Percentiles rank a stretch among this genome's conserved stretches.
Conservation (phyloP, 2,113 vertebrate species). For the Catagonus wagneri region DNA sequence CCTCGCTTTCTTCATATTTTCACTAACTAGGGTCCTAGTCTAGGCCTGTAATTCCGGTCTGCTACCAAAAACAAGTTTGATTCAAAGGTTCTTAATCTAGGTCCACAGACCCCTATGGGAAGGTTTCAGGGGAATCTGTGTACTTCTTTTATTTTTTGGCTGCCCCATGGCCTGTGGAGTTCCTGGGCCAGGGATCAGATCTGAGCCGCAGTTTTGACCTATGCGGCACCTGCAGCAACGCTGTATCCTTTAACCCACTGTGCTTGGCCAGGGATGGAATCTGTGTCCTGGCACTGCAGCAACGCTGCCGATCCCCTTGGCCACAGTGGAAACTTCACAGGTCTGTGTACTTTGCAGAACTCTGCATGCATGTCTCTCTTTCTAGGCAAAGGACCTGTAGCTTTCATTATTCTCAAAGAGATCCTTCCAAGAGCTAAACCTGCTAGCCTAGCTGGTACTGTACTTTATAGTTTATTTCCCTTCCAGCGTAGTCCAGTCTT, state of each 20-base stretch:
- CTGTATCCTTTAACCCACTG: no score
- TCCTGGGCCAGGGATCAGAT: no score
- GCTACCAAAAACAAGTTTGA: background rate
- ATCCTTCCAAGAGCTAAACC: background rate
- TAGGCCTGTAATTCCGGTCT: background rate
- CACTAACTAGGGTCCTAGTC: background rate
- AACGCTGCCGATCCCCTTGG: no score
- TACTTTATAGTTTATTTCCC: background rate
- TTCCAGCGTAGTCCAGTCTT: background rate
- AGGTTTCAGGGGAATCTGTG: background rate
- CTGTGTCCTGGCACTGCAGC: no score
- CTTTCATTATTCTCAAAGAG: background rate
- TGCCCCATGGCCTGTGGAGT: no score
- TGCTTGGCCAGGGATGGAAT: no score
- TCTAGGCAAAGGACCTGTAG: background rate
- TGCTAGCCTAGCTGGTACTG: background rate
- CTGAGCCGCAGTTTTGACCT: no score
- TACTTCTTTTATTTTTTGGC: background rate
- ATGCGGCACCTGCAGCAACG: no score
- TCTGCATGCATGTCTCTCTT: no score
- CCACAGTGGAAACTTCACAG: no score
- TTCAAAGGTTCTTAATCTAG: background rate
- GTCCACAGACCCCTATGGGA: background rate
- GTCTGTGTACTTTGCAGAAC: background rate
- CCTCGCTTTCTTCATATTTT: slow-evolving; percentile 12